Evolutionary conservation across 2,113 vertebrate genomes (phyloP).

Genomic region (Macroglossus sobrinus): DNA sequence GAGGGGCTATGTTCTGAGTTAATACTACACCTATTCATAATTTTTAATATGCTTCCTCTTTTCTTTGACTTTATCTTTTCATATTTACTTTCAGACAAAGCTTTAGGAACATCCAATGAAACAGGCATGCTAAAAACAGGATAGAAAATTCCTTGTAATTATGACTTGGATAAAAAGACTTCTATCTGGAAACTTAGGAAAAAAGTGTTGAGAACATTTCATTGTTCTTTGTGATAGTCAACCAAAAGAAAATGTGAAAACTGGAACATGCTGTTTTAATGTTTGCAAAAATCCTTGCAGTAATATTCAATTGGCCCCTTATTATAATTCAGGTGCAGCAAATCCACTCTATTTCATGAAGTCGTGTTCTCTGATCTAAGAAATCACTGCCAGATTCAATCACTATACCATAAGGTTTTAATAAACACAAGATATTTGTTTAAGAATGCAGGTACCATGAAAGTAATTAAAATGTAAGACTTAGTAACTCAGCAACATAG

Average conservation of each 20-base stretch:
- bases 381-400: not conserved
- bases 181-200: not conserved
- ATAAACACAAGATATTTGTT: not conserved
- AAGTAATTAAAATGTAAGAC: not conserved
- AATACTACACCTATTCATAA: not conserved
- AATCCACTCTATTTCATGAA: conserved; percentile 15
- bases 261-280: not conserved
- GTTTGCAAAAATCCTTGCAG: conserved; percentile 29
- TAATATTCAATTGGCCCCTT: not conserved
- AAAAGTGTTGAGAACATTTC: not conserved
- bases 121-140: not conserved
- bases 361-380: not conserved
- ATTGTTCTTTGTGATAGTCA: not conserved
- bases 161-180: not conserved
- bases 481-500: not conserved
- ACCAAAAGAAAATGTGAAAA: conserved; percentile 4
- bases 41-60: not conserved
- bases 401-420: not conserved
- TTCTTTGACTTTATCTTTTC: not conserved
- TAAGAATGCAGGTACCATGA: not conserved
- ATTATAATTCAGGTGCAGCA: not conserved
- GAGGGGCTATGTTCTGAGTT: too few relatives aligned
- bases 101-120: conserved; percentile 19
- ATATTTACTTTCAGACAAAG: not conserved
- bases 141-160: not conserved